Evolutionary conservation across 2,797 vertebrate species (phyloP).

Genomic region (Serranus cabrilla): DNA sequence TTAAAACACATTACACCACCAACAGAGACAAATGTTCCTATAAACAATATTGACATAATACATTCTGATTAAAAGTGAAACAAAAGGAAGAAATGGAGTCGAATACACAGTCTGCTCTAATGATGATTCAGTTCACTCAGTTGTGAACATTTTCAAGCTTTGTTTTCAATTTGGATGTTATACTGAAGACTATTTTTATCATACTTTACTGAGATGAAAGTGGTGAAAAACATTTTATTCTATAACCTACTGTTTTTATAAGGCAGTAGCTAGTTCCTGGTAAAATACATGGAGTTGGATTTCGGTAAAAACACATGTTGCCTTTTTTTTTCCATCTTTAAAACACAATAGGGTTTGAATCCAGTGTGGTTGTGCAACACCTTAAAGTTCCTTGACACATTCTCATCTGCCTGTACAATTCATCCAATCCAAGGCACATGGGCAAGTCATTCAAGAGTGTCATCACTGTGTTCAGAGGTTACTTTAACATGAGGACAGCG

Average conservation of each 20-base stretch:
- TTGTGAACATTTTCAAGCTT: slow-evolving; percentile 46
- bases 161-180: slow-evolving; percentile 42
- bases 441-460: slow-evolving; percentile 83
- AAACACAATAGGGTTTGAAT: slow-evolving; percentile 61
- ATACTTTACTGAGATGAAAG: slow-evolving; percentile 49
- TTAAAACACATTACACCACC: slow-evolving; percentile 84
- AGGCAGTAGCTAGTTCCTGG: slow-evolving; percentile 73
- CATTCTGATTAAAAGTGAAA: slow-evolving; percentile 73
- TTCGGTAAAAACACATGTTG: slow-evolving; percentile 50
- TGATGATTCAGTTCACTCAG: slow-evolving; percentile 41
- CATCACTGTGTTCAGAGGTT: slow-evolving; percentile 76
- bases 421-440: slow-evolving; percentile 84
- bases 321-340: slow-evolving; percentile 47
- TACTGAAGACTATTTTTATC: slow-evolving; percentile 43
- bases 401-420: slow-evolving; percentile 78
- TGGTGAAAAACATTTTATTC: slow-evolving; percentile 42
- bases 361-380: slow-evolving; percentile 74
- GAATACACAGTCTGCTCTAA: slow-evolving; percentile 62
- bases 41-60: slow-evolving; percentile 91
- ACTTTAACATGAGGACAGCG: slow-evolving; percentile 77
- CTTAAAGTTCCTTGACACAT: slow-evolving; percentile 69
- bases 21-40: slow-evolving; percentile 87
- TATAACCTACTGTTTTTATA: slow-evolving; percentile 69
- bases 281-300: slow-evolving; percentile 64
- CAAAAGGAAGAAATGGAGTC: slow-evolving; percentile 81